Conservation (phyloP, 2,888 invertebrate species). For the Clunio marinus region DNA sequence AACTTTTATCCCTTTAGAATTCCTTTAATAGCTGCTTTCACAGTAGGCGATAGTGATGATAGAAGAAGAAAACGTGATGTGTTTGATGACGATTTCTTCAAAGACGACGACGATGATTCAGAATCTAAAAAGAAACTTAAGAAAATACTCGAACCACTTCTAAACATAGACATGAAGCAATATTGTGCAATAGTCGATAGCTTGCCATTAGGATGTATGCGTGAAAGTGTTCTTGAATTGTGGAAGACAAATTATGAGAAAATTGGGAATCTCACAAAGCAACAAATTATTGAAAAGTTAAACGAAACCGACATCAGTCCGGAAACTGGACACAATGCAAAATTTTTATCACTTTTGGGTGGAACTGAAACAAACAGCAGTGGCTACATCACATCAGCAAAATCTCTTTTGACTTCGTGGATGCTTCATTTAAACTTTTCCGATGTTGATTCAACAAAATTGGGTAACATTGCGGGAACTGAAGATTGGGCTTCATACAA, state of each 20-base stretch:
- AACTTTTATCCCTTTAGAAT: constrained; percentile 43
- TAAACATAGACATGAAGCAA: constrained; percentile 55
- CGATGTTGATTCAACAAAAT: constrained; percentile 60
- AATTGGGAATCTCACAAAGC: constrained; percentile 56
- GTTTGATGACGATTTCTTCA: constrained; percentile 46
- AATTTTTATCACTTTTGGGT: constrained; percentile 61
- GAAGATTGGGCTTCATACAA: constrained; percentile 53
- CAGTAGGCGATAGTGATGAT: constrained; percentile 40
- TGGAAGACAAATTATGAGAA: constrained; percentile 60
- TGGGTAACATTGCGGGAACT: constrained; percentile 57
- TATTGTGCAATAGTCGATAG: constrained; percentile 63
- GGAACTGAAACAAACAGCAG: constrained; percentile 56
- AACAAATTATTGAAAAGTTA: constrained; percentile 60
- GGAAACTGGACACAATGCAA: constrained; percentile 61
- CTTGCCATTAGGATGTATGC: constrained; percentile 60
- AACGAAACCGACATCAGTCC: constrained; percentile 60
- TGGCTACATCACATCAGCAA: constrained; percentile 62
- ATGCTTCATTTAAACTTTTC: constrained; percentile 65
- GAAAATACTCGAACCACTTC: constrained; percentile 60
- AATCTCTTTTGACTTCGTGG: constrained; percentile 61
- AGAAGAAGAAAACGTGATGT: constrained; percentile 41
- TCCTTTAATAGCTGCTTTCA: constrained; percentile 45
- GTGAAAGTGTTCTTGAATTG: constrained; percentile 64
- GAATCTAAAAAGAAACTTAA: constrained; percentile 44
- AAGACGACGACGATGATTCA: constrained; percentile 44